Base-by-base conservation (phyloP, 1,140 invertebrate species). In the Eumeta japonica region DNA sequence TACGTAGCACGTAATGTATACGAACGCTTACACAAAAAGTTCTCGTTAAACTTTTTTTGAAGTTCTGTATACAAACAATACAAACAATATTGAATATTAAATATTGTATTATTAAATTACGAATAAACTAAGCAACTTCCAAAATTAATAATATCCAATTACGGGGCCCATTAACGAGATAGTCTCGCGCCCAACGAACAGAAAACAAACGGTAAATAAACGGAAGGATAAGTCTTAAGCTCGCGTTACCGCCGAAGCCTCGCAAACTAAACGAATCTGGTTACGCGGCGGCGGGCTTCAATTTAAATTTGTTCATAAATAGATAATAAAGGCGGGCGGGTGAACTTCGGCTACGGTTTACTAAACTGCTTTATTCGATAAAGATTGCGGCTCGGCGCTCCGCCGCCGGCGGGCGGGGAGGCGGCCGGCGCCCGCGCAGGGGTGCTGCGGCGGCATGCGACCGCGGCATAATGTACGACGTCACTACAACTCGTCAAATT, bases 361-460 rank as follows among this genome's bases (percentile, higher is more conserved):
- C 49, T 62, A 62, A 70, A 65, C 57, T 62, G 53, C 50, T 56
- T 62, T 61, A 70, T 62, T 62, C 50, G 56, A 64, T 66, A 56
- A 60, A 63, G 59, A 70, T 60, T 60, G 58, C 41, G 48, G 50
- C 24, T 45, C 11, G 34, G 27, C 32, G 41, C 34, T 12, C 40
- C 46, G 44, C 14, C 48, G 58, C 39, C 11, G 35, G 58, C 58
- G 48, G 58, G 56, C 46, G 30, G 35, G 37, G 46, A 39, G 43
- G 13, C 20, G 18, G 34, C 34, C n/a, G n/a, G n/a, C n/a, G n/a
- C n/a, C n/a, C n/a, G n/a, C n/a, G n/a, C n/a, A n/a, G n/a, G n/a
- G n/a, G n/a, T n/a, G n/a, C n/a, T n/a, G n/a, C n/a, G n/a, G n/a
- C n/a, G n/a, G n/a, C n/a, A n/a, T n/a, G n/a, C n/a, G n/a, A n/a